Evolutionary conservation across 2,888 invertebrate genomes (phyloP), one percentile per base, ranked within the genome.

Genomic region (Branchellion lobata): DNA sequence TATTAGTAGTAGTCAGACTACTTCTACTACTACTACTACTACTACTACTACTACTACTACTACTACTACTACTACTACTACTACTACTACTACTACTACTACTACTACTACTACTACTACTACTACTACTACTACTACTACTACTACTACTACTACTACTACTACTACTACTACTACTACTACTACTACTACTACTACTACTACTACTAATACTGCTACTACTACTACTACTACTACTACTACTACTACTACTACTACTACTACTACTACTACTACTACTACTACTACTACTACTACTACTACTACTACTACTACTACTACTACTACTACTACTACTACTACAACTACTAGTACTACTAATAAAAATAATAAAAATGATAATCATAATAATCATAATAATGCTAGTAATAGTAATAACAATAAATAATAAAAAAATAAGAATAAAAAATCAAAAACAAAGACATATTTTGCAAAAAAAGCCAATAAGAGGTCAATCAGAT

Each of bases 31-130:
- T 65, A 65, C 65, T 65, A 65, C 65, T 65, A 65, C 65, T 65
- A 65, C 65, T 65, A 65, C 65, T 65, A 65, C 65, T 65, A 65
- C 65, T 72, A 72, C 72, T 29, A 72, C 53, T 78, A 79, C 77
- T 79, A 79, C 75, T 79, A 78, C 77, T 79, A 47, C 79, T 79
- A 78, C 79, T 79, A 78, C 79, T 79, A 79, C 79, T 79, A 79
- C 79, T 79, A 79, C 79, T 78, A 79, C 79, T 78, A 79, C 79
- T 79, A 79, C 79, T 79, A 79, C 79, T 79, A 79, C 77, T 79
- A 78, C 81, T 81, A 81, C 81, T 81, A 61, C 81, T 81, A 78
- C 76, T 65, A 81, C 80, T 81, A 81, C 80, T 76, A 81, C 81
- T 81, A 27, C n/a, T 31, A n/a, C 75, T 51, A 53, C 72, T 34